Percentiles rank a stretch among this genome's conserved stretches.
These are phyloP conservation scores for Nipponacmea schrenckii DNA, from an alignment of 2,888 invertebrate species.

Conservation along the genomic window DNA sequence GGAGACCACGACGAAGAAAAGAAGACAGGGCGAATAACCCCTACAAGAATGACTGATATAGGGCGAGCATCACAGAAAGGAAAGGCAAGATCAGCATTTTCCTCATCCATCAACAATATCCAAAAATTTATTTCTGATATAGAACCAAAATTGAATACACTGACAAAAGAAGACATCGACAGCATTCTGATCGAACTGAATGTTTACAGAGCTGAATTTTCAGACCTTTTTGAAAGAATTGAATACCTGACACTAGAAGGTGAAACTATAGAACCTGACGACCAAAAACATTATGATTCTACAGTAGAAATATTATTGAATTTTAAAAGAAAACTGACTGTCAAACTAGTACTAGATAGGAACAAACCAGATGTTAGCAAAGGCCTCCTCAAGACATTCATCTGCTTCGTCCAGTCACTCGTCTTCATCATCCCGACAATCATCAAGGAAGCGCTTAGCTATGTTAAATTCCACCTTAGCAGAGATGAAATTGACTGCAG, in stretches of 20 bases:
- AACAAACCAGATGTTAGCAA: background rate
- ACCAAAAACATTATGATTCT: background rate
- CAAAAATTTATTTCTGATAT: background rate
- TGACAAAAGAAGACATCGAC: background rate
- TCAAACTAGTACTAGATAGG: background rate
- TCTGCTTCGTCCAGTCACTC: too few species aligned
- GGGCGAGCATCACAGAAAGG: background rate
- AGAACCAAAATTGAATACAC: background rate
- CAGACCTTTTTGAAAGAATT: background rate
- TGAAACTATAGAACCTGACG: background rate
- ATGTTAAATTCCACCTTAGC: background rate
- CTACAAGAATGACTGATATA: background rate
- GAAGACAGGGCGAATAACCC: background rate
- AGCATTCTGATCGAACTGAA: background rate
- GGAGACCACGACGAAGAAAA: background rate
- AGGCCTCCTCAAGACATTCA: too few species aligned
- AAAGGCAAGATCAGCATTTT: background rate
- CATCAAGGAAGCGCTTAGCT: background rate
- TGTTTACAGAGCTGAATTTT: background rate
- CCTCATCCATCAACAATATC: background rate
- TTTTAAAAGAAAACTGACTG: background rate
- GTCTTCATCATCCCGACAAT: background rate
- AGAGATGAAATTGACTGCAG: background rate
- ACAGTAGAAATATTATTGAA: background rate
- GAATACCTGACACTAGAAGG: background rate